Base-by-base conservation (phyloP, 2,888 invertebrate species). In the Ariolimax columbianus region DNA sequence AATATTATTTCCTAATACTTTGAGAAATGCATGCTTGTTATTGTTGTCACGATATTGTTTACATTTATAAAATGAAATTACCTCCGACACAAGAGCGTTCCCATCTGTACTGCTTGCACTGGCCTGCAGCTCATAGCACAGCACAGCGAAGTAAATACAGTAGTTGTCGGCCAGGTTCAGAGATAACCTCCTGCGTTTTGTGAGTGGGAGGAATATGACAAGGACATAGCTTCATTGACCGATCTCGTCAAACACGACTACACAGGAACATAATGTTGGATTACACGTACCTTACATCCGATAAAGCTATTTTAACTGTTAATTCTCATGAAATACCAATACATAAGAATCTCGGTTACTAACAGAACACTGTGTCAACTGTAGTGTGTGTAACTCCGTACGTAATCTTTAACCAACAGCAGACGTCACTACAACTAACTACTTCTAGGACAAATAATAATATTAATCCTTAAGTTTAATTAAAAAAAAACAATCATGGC, bases 131-230 rank as follows among this genome's bases (percentile, higher is more conserved):
- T n/a, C 73, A 43, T 30, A 17, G n/a, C 9, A n/a, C 26, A 43
- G 14, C 26, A 30, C 11, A n/a, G 73, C 11, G n/a, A 40, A 47
- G 72, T 72, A 72, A 72, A 72, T 30, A 72, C 4, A n/a, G 6
- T 33, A 17, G 33, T 33, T 30, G 3, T 17, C 19, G 33, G 55
- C 23, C 63, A 4, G 3, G 63, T 63, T n/a, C n/a, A 7, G 30
- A 7, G 17, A 30, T 30, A 59, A 43, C 40, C 73, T n/a, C n/a
- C 43, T 14, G 43, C 30, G 17, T 73, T 36, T 26, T 9, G 40
- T 73, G 43, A n/a, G 73, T 43, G 73, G 73, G 43, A 43, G 73
- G 73, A 73, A n/a, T 30, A 30, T n/a, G 73, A 43, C 43, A 73
- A 73, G 73, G 73, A 73, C 73, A 73, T 23, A 14, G 14, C 47